phyloP scores from a whole-genome alignment of 2,797 vertebrate genomes.

The Halcyon leucocephala region DNA sequence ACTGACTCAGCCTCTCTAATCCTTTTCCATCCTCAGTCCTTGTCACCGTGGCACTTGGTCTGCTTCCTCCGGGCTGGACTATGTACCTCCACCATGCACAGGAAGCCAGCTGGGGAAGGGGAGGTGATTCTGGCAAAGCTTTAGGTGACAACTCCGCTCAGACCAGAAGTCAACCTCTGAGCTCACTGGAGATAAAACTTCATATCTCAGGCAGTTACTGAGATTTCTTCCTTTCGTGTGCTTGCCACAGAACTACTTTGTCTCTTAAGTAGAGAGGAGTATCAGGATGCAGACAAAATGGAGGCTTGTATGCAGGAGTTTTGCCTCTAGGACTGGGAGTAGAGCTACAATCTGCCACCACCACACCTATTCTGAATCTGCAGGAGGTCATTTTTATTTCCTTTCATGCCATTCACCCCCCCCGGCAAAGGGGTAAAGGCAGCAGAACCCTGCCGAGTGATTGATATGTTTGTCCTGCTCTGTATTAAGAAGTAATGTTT shows the following conservation, averaged over 20 bases:
- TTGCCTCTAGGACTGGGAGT: neutral
- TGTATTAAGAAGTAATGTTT: neutral
- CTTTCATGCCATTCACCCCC: neutral
- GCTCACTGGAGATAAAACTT: neutral
- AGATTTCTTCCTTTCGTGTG: neutral
- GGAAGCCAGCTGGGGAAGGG: neutral
- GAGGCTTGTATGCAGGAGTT: neutral
- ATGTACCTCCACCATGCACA: neutral
- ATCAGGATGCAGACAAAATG: neutral
- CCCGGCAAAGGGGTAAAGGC: neutral
- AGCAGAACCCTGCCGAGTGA: neutral
- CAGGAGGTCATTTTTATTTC: neutral
- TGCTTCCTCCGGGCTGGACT: slow-evolving; percentile 4
- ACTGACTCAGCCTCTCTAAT: slow-evolving; percentile 43
- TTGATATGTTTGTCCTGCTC: neutral
- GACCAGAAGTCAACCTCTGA: neutral
- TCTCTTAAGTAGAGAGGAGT: neutral
- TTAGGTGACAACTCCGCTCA: neutral
- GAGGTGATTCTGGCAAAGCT: neutral
- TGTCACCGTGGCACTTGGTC: slow-evolving; percentile 26
- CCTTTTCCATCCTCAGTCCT: neutral
- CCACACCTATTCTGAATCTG: neutral
- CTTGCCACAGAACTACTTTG: neutral
- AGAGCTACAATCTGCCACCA: neutral
- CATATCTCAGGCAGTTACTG: neutral